Percentiles rank a stretch among this genome's conserved stretches.
These are phyloP conservation scores for Dryadula phaetusa DNA, from an alignment of 2,888 invertebrate genomes.

Conservation along the genomic window DNA sequence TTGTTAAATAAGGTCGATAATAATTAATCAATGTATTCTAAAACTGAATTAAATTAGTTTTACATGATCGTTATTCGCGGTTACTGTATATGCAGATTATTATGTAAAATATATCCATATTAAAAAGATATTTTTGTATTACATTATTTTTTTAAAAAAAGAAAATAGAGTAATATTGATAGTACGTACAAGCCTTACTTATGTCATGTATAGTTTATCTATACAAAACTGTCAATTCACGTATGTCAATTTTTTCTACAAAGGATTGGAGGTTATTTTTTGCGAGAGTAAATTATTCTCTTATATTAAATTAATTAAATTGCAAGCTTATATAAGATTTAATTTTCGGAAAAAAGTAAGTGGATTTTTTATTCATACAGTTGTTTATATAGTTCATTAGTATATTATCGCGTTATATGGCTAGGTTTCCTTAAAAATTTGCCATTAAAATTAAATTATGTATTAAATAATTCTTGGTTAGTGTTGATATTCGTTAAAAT, in stretches of 20 bases:
- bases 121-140: no score
- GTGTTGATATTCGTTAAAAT: constrained; percentile 25
- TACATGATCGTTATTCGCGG: no score
- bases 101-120: no score
- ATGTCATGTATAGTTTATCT: constrained; percentile 5
- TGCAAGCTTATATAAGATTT: constrained; percentile 2
- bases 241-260: constrained; percentile 6
- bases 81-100: no score
- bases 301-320: constrained; percentile 14
- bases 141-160: not conserved
- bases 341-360: constrained; percentile 3
- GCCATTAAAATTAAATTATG: constrained; percentile 5
- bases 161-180: not conserved
- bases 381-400: not conserved
- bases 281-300: constrained; percentile 3
- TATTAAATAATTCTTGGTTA: constrained; percentile 13
- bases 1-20: no score
- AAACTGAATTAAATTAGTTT: no score
- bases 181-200: not conserved
- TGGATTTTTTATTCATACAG: not conserved
- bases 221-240: not conserved
- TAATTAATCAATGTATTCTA: no score
- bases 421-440: not conserved
- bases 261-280: constrained; percentile 14
- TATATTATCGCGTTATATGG: not conserved